Conservation (phyloP, 2,113 vertebrate genomes). For the Trogon melanurus region DNA sequence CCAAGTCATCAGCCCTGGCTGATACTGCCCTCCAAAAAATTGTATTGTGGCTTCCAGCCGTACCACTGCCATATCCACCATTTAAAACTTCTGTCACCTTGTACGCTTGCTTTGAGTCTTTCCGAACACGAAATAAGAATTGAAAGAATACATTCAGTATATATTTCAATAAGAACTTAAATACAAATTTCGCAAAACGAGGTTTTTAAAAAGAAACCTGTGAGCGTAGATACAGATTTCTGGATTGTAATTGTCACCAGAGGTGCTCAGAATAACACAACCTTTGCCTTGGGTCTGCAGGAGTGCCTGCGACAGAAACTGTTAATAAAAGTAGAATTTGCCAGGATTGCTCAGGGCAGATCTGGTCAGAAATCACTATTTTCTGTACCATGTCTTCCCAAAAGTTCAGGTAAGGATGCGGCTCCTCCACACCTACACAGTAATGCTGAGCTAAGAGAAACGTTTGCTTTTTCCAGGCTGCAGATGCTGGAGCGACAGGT, state of each 20-base stretch:
- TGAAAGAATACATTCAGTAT: neutral
- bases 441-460: neutral
- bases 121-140: neutral
- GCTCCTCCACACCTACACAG: fast-evolving
- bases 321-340: neutral
- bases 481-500: slow-evolving; percentile 88
- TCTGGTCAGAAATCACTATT: fast-evolving
- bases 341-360: neutral
- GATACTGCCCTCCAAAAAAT: neutral
- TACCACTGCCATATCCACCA: neutral
- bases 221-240: neutral
- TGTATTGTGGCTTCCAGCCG: neutral
- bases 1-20: neutral
- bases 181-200: neutral
- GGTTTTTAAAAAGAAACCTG: neutral
- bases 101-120: neutral
- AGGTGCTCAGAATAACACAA: neutral
- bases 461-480: slow-evolving; percentile 71
- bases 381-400: neutral
- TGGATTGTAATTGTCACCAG: neutral
- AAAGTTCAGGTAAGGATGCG: fast-evolving
- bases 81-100: neutral
- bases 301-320: neutral
- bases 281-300: neutral
- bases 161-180: neutral